Evolutionary conservation across 2,113 vertebrate genomes (phyloP), one percentile per base, ranked within the genome.

Genomic region (Perca fluviatilis): DNA sequence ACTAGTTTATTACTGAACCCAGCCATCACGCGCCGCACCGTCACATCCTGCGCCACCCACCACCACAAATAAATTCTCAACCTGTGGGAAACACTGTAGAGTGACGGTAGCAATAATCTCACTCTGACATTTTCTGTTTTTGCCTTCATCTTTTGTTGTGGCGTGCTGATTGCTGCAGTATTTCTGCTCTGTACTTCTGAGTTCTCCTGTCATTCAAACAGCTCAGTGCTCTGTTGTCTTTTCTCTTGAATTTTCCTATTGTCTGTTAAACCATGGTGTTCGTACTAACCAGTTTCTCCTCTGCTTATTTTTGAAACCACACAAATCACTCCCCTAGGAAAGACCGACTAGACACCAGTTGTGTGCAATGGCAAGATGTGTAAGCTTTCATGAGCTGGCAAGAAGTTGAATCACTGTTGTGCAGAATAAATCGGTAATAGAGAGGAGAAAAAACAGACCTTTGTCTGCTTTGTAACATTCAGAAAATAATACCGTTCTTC

Each of bases 221-320:
- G 72, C 36, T 47, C 46, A 54, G 10, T 25, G 14, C n/a, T 25
- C 49, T 63, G 58, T 67, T 77, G 69, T 84, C 40, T 61, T 65
- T 80, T 62, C 77, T 78, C 74, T 51, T 78, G 73, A 77, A 65
- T 75, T 74, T 77, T 76, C 51, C 47, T 47, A 62, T 63, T 58
- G 69, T 65, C 25, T 61, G 51, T 60, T 61, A 71, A 80, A 58
- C 70, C 50, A 61, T 66, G 14, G 60, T 64, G 71, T 49, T 72
- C 7, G 0, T 27, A 56, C 77, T 25, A 56, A 11, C 33, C 63
- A 53, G 33, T 49, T 54, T 66, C 51, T 74, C 36, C 47, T 68
- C 25, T 56, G 57, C 63, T 58, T 56, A 40, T 77, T 83, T 73
- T 85, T 73, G 16, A 81, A 81, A 83, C 46, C 67, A 75, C 87